Base-by-base conservation (phyloP, 2,888 invertebrate species). In the Oscheius sp. region DNA sequence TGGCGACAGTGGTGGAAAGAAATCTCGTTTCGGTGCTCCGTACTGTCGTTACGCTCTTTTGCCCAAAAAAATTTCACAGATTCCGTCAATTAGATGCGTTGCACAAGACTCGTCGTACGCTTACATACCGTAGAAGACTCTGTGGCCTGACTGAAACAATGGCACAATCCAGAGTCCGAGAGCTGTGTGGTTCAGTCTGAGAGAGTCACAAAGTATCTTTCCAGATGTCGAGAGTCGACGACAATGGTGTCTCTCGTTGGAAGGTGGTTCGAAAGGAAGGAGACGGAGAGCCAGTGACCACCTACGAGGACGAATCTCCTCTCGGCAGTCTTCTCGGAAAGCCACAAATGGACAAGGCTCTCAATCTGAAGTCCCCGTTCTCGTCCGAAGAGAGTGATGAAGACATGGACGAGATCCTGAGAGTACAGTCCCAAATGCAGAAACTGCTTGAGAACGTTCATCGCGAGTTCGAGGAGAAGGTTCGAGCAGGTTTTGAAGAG, bases 231-330 rank as follows among this genome's bases (percentile, higher is more conserved):
- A 29, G 32, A 32, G 70, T 58, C 37, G 42, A 57, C 33, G 68
- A 68, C 35, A 68, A 68, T 21, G 70, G 70, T 2, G 29, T 9
- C 10, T 37, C 57, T 7, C 37, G 57, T 13, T 70, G 70, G 70
- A 70, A 70, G 48, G 58, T 70, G 11, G 70, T 70, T 42, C 58
- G 59, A 4, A 58, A 70, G 32, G 70, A 70, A 57, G 70, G 70
- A 32, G 70, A 70, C n/a, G 70, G 57, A 5, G 59, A 58, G 47
- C 70, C 59, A 3, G 47, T 58, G 70, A 55, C 55, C 7, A 50
- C 65, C 21, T 47, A 21, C 21, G 50, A 65, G 29, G 65, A 65
- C 11, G 48, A 48, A 13, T 65, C 65, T 2, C 65, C 65, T 29
- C 50, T 65, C 10, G n/a, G 42, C 9, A 50, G 51, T 29, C 29